Evolutionary conservation across 2,888 invertebrate species (phyloP).

Genomic region (Deroplatys truncata): DNA sequence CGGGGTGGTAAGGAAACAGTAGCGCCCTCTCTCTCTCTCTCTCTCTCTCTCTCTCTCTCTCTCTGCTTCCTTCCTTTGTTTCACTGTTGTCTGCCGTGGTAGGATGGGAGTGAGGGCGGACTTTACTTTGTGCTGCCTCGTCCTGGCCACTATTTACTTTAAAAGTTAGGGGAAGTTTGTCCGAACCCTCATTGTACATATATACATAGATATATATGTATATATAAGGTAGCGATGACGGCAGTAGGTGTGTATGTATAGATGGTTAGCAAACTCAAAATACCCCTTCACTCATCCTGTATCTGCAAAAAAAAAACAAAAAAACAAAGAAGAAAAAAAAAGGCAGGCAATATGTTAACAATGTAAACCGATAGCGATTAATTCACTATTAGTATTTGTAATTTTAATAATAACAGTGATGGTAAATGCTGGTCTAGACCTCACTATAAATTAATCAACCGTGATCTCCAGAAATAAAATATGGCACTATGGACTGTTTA

Average conservation of each 20-base stretch:
- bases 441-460: too few relatives aligned
- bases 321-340: too few relatives aligned
- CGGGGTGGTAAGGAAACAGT: neutral
- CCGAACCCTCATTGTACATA: neutral
- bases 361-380: too few relatives aligned
- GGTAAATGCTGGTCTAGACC: too few relatives aligned
- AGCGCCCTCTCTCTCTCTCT: neutral
- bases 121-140: neutral
- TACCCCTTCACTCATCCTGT: neutral
- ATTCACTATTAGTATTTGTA: too few relatives aligned
- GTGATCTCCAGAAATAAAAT: too few relatives aligned
- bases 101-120: neutral
- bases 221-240: neutral
- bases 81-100: neutral
- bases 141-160: conserved; percentile 15
- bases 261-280: neutral
- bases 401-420: too few relatives aligned
- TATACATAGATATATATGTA: neutral
- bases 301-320: too few relatives aligned
- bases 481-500: too few relatives aligned
- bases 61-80: neutral
- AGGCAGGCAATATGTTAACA: too few relatives aligned
- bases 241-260: neutral
- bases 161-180: neutral
- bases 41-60: neutral